Evolutionary conservation across 1,140 invertebrate genomes (phyloP).

Genomic region (Sminthurinus signatus): DNA sequence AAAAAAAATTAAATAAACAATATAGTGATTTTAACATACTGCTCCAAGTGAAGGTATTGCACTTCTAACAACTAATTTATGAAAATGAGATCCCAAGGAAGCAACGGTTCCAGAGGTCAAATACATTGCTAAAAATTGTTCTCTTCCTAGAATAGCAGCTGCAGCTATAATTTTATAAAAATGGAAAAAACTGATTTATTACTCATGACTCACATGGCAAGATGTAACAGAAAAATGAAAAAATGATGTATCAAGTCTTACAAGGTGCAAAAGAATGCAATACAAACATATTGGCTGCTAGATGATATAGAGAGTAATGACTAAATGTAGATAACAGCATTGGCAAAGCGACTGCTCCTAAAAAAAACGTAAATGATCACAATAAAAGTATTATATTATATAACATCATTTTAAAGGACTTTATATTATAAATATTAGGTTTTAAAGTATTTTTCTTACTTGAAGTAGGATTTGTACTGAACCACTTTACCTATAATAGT

Average conservation of each 20-base stretch:
- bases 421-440: no score
- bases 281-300: constrained; percentile 92
- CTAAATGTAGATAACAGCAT: constrained; percentile 92
- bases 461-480: constrained; percentile 70
- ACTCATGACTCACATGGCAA: background rate
- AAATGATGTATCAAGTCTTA: constrained; percentile 41
- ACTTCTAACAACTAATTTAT: constrained; percentile 62
- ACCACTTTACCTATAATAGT: no score
- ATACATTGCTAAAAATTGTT: constrained; percentile 89
- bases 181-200: no score
- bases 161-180: no score
- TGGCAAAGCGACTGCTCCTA: constrained; percentile 67
- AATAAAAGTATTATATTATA: background rate
- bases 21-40: no score
- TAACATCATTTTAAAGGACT: no score
- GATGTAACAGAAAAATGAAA: background rate
- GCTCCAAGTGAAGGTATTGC: constrained; percentile 78
- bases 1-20: no score
- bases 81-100: constrained; percentile 74
- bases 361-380: constrained; percentile 39
- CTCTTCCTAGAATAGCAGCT: constrained; percentile 72
- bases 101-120: constrained; percentile 79
- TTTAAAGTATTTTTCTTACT: no score
- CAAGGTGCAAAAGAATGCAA: constrained; percentile 73
- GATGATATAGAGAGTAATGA: constrained; percentile 78